Evolutionary conservation across 2,797 vertebrate genomes (phyloP).

Genomic region (Takifugu rubripes): DNA sequence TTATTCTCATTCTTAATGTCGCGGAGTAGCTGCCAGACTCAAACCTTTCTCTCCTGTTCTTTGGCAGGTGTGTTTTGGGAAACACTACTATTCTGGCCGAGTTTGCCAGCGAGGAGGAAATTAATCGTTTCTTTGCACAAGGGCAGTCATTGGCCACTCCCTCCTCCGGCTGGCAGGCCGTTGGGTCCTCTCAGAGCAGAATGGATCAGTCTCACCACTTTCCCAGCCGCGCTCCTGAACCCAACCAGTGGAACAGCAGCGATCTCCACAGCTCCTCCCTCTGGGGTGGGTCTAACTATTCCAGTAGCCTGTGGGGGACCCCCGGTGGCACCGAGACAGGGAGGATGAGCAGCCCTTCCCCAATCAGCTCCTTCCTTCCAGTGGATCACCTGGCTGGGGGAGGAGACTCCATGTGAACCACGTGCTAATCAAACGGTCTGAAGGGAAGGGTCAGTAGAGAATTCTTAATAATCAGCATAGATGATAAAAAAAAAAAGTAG

Average conservation of each 20-base stretch:
- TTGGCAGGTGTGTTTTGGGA: conserved; percentile 95
- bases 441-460: conserved; percentile 63
- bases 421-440: conserved; percentile 53
- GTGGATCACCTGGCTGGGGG: conserved; percentile 94
- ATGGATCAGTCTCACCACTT: conserved; percentile 91
- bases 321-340: conserved; percentile 83
- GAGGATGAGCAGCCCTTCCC: conserved; percentile 89
- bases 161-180: conserved; percentile 91
- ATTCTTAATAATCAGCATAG: conserved; percentile 70
- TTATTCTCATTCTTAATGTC: not conserved
- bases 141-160: conserved; percentile 94
- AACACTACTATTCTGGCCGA: conserved; percentile 99
- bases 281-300: conserved; percentile 94
- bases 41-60: not conserved
- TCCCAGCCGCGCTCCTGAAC: conserved; percentile 87
- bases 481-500: conserved; percentile 53
- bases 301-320: conserved; percentile 95
- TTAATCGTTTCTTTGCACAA: conserved; percentile 99
- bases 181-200: conserved; percentile 90
- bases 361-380: conserved; percentile 95
- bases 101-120: conserved; percentile 99
- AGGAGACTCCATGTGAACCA: conserved; percentile 90
- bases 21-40: not conserved
- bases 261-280: conserved; percentile 95
- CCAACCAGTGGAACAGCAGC: conserved; percentile 93